A percentile compares a stretch with the other conserved stretches of the same genome.
Conservation (phyloP, 2,113 vertebrate genomes). For the Pseudonaja textilis region DNA sequence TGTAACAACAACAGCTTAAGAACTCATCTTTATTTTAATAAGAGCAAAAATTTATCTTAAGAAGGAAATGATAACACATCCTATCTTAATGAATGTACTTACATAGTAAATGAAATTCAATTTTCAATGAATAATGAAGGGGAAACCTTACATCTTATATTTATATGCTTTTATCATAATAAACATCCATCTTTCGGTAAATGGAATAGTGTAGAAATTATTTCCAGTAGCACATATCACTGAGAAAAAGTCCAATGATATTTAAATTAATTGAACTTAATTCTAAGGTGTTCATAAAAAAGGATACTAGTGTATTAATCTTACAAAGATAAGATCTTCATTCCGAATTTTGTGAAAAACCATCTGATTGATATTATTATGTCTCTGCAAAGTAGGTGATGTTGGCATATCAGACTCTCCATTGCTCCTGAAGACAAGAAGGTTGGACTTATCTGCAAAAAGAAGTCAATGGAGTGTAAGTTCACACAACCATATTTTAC, state of each 20-base stretch:
- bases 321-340: slow-evolving; percentile 90
- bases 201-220: not conserved
- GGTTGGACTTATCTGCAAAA: slow-evolving; percentile 89
- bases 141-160: not conserved
- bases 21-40: not conserved
- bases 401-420: slow-evolving; percentile 76
- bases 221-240: not conserved
- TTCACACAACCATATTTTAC: not conserved
- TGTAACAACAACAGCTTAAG: not conserved
- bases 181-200: not conserved
- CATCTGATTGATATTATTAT: slow-evolving; percentile 95
- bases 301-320: slow-evolving; percentile 42
- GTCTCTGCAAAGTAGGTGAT: slow-evolving; percentile 81
- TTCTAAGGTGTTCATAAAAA: not conserved
- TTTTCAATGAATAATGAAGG: not conserved
- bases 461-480: not conserved
- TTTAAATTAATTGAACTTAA: not conserved
- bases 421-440: slow-evolving; percentile 89
- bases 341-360: slow-evolving; percentile 97
- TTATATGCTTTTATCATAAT: not conserved
- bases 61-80: not conserved
- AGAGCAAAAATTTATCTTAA: not conserved
- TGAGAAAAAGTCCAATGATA: not conserved
- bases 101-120: not conserved
- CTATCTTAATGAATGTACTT: not conserved